Base-by-base conservation (phyloP, 2,113 vertebrate species). In the Osmerus mordax region DNA sequence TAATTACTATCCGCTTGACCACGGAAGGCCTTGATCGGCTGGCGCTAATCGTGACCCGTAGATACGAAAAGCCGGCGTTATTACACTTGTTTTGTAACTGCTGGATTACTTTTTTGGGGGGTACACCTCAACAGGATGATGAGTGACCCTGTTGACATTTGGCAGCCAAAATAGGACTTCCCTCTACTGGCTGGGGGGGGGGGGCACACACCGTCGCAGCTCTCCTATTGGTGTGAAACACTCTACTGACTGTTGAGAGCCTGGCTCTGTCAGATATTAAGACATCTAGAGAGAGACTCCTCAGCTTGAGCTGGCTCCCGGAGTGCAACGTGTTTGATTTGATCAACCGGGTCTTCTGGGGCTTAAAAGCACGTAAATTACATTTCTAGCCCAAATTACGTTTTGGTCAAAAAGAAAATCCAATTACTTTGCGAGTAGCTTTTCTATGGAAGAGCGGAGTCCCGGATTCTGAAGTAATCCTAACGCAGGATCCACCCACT, bases 101-200 rank as follows among this genome's bases (percentile, higher is more conserved):
- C 58, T 60, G 3, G 7, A 65, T 54, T 21, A 11, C 13, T 60
- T 47, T 53, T 12, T 52, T 13, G 25, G 25, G 25, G 5, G 41
- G 3, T 16, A 1, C 52, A 4, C n/a, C 5, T n/a, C 28, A 16
- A 54, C 13, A 41, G 36, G 56, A 13, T 19, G 4, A 47, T 0
- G 11, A 16, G 32, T 32, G 70, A 47, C 19, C 21, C 28, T 11
- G n/a, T 23, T 25, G 51, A 58, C 59, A 65, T 52, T 16, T 63
- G 65, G 47, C 36, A 59, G 52, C 41, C 51, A 70, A 67, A 54
- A 74, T 70, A 29, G 62, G 76, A 65, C 60, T 62, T 36, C 67
- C 47, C 59, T 59, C 9, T 12, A 19, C 23, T 21, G 19, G 19
- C 21, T 1, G 54, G 28, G 53, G n/a, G 65, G 54, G 5, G 51